phyloP scores from a whole-genome alignment of 2,888 invertebrate species.

The Morpho helenor region DNA sequence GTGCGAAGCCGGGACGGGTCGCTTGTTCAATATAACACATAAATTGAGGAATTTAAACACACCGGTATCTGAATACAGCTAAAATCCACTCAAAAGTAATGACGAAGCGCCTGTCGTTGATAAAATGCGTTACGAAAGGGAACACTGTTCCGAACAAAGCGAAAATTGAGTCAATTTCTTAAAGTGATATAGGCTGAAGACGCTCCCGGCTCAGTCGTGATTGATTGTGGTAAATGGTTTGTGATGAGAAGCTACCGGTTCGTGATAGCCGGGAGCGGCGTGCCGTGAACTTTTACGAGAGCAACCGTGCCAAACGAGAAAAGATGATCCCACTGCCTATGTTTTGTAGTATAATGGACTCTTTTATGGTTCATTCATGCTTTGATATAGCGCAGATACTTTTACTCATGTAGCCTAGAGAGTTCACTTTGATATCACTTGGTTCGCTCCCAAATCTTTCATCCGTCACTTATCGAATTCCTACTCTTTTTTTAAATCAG shows the following conservation, averaged over 20 bases:
- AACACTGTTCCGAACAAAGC: conserved; percentile 19
- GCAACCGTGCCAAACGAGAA: conserved; percentile 20
- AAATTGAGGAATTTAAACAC: too few species aligned
- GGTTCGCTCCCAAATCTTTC: too few species aligned
- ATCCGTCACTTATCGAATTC: too few species aligned
- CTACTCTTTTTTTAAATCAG: too few species aligned
- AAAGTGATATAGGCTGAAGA: conserved; percentile 51
- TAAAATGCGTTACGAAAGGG: conserved; percentile 7
- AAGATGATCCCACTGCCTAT: conserved; percentile 10
- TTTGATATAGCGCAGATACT: too few species aligned
- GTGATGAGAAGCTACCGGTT: conserved; percentile 43
- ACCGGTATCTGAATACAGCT: background rate
- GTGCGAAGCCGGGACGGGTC: too few species aligned
- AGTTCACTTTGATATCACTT: too few species aligned
- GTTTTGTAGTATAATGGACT: too few species aligned
- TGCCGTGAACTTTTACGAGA: conserved; percentile 57
- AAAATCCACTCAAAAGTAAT: background rate
- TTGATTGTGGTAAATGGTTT: conserved; percentile 65
- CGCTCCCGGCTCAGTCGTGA: conserved; percentile 37
- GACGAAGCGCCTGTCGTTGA: background rate
- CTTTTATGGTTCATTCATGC: too few species aligned
- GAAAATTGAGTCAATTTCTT: conserved; percentile 51
- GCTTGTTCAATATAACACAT: too few species aligned
- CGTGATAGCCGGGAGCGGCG: conserved; percentile 43
- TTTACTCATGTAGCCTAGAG: too few species aligned